A percentile compares a stretch with the other conserved stretches of the same genome.
Evolutionary conservation across 2,113 vertebrate genomes (phyloP).

Genomic region (Xenopus borealis): DNA sequence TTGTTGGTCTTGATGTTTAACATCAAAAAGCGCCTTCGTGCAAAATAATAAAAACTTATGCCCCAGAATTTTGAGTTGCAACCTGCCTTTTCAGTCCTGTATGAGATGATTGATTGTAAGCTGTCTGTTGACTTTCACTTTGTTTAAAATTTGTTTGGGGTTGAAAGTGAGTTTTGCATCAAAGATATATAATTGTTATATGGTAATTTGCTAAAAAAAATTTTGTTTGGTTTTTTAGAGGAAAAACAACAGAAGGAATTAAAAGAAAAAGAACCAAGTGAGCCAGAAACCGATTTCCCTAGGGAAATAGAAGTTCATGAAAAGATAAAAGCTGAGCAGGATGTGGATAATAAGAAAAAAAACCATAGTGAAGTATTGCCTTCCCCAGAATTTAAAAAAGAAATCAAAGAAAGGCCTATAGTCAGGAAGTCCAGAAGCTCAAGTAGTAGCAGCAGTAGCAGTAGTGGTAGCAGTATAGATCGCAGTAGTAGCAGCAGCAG

Average conservation of each 20-base stretch:
- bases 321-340: conserved; percentile 81
- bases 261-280: conserved; percentile 81
- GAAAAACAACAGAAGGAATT: conserved; percentile 81
- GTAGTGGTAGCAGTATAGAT: conserved; percentile 78
- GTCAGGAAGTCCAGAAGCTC: conserved; percentile 62
- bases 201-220: not conserved
- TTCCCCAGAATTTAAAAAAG: conserved; percentile 74
- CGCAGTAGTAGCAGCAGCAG: conserved; percentile 82
- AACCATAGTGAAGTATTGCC: conserved; percentile 75
- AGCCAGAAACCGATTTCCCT: conserved; percentile 80
- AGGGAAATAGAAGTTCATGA: conserved; percentile 79
- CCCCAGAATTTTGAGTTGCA: no score
- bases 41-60: no score
- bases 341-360: conserved; percentile 80
- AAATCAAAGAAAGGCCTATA: conserved; percentile 73
- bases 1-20: no score
- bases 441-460: conserved; percentile 77
- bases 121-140: no score
- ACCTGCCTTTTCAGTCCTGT: no score
- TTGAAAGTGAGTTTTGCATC: no score
- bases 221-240: conserved; percentile 66
- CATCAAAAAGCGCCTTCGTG: no score
- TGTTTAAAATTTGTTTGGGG: no score
- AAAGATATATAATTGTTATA: no score
- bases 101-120: no score